Base-by-base conservation (phyloP, 2,888 invertebrate genomes). In the Molanna angustata region DNA sequence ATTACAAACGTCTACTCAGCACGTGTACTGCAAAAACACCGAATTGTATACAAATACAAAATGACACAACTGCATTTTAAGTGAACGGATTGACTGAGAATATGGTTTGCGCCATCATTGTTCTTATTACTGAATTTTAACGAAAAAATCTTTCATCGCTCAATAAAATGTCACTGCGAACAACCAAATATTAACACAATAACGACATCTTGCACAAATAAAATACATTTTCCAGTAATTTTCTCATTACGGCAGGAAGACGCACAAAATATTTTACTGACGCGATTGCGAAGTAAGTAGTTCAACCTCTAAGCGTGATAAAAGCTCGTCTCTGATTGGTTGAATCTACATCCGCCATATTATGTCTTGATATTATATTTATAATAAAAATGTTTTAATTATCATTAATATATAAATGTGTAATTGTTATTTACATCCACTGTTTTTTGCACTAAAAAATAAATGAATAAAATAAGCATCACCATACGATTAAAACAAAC, bases 11-110 rank as follows among this genome's bases (percentile, higher is more conserved):
- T 65, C 74, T 79, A 70, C 64, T 74, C 74, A 73, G 80, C 86
- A 86, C 86, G 86, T 86, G 86, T 82, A 80, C 79, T 73, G 79
- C 78, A 80, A 77, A 79, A 83, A 83, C 83, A 84, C 82, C 80
- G 81, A 81, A 79, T 82, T 85, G 85, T 86, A 85, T 85, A 86
- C 86, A 85, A 85, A 83, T 82, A 82, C 81, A 82, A 83, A 74
- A 81, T 81, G 82, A 83, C 83, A 82, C 80, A 80, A 79, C 75
- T 78, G 73, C 70, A 74, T 72, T 72, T 71, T 69, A 73, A 74
- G 72, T 71, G 73, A 71, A 70, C 72, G 71, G 76, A 76, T 76
- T 48, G 46, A 21, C 73, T 74, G 70, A 70, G 72, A 67, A 70
- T 70, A 71, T 71, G 73, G 74, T 78, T 78, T 78, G 79, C 80